These are phyloP conservation scores for Avahi laniger DNA, from an alignment of 2,797 vertebrate species.

Conservation along the genomic window DNA sequence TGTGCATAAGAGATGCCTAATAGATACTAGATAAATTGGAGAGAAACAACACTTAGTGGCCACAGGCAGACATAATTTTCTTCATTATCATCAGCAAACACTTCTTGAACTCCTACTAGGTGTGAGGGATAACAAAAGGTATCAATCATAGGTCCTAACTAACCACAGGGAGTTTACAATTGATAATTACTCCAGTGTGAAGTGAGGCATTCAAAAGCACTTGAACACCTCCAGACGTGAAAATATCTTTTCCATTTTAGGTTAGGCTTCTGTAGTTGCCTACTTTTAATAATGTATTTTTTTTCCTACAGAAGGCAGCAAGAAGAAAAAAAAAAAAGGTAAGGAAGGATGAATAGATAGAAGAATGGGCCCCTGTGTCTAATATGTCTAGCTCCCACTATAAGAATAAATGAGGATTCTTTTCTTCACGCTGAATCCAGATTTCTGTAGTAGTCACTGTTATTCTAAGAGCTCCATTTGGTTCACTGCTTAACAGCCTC, in stretches of 20 bases:
- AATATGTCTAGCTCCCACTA: background rate
- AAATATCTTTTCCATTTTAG: background rate
- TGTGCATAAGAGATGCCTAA: background rate
- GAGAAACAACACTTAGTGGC: background rate
- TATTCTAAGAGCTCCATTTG: conserved; percentile 51
- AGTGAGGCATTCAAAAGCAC: background rate
- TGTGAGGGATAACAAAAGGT: background rate
- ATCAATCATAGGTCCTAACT: background rate
- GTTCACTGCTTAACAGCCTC: conserved; percentile 47
- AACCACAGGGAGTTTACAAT: background rate
- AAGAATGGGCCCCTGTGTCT: background rate
- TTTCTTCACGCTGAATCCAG: conserved; percentile 15
- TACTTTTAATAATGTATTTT: background rate
- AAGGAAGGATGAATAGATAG: background rate
- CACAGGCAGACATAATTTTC: background rate
- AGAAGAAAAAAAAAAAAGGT: background rate
- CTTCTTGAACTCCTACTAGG: background rate
- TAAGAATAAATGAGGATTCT: background rate
- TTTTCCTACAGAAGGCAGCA: background rate
- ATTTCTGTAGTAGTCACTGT: conserved; percentile 5
- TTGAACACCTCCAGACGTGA: background rate
- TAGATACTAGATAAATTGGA: background rate
- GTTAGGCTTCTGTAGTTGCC: background rate
- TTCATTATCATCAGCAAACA: background rate
- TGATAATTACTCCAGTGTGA: background rate